Percentiles rank a stretch among this genome's conserved stretches.
Evolutionary conservation across 2,888 invertebrate genomes (phyloP).

Genomic region (Cerastis leucographa): DNA sequence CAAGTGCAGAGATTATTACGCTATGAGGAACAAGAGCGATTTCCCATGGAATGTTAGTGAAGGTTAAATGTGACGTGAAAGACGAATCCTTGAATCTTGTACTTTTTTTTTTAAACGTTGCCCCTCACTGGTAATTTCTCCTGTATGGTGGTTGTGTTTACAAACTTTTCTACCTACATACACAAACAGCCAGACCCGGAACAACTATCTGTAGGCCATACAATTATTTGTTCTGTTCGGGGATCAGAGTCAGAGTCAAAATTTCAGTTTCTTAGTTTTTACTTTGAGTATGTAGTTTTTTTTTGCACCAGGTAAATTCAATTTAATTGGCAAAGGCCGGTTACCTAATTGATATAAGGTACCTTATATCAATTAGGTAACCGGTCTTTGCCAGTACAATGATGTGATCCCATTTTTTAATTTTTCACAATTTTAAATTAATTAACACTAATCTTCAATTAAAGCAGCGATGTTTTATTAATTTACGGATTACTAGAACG

Average conservation of each 20-base stretch:
- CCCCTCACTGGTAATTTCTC: too few relatives aligned
- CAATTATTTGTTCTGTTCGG: too few relatives aligned
- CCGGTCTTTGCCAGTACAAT: too few relatives aligned
- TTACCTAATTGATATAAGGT: not conserved
- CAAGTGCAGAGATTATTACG: constrained; percentile 14
- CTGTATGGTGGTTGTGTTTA: too few relatives aligned
- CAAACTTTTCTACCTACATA: too few relatives aligned
- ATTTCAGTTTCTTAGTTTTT: not conserved
- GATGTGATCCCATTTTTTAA: not conserved
- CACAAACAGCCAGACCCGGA: too few relatives aligned
- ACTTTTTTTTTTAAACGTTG: not conserved
- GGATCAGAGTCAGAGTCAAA: too few relatives aligned
- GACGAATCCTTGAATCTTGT: not conserved
- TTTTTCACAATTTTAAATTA: constrained; percentile 14
- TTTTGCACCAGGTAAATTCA: not conserved
- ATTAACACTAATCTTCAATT: constrained; percentile 44
- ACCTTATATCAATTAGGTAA: not conserved
- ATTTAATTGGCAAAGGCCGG: too few relatives aligned
- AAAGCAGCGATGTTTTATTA: constrained; percentile 55
- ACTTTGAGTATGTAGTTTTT: not conserved
- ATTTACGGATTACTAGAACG: constrained; percentile 68
- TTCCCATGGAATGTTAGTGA: not conserved
- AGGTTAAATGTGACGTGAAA: not conserved
- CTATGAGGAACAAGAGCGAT: constrained; percentile 4
- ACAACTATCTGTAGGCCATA: too few relatives aligned